Percentiles rank a stretch among this genome's conserved stretches.
Conservation (phyloP, 2,888 invertebrate genomes). For the Rhingia campestris region DNA sequence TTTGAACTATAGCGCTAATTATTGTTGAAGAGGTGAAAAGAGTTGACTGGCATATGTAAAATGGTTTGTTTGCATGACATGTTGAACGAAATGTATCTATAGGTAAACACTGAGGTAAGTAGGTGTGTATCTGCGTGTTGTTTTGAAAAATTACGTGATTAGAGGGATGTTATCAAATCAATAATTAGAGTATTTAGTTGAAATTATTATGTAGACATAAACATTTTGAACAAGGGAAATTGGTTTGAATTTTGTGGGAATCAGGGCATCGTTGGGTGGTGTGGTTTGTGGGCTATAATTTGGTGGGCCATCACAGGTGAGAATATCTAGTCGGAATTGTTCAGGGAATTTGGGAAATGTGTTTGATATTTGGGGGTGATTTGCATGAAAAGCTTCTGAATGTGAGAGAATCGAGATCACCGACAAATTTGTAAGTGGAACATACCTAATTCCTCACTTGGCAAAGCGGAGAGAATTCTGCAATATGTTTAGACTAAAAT, state of each 20-base stretch:
- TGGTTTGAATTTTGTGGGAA: constrained; percentile 50
- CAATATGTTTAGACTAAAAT: too few species aligned
- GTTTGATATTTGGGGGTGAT: neutral
- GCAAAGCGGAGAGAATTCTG: too few species aligned
- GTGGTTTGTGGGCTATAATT: constrained; percentile 1
- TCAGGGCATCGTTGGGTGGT: constrained; percentile 24
- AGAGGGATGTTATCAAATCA: constrained; percentile 40
- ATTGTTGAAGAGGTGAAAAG: constrained; percentile 41
- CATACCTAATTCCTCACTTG: too few species aligned
- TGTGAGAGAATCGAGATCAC: neutral
- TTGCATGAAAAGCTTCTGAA: too few species aligned
- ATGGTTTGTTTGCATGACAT: constrained; percentile 33
- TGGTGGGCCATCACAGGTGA: constrained; percentile 5
- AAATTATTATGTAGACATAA: constrained; percentile 1
- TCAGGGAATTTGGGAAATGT: neutral
- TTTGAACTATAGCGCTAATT: constrained; percentile 68
- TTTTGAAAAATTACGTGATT: constrained; percentile 22
- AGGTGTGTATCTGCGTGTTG: constrained; percentile 19
- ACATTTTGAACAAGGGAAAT: constrained; percentile 16
- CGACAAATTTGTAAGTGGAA: neutral
- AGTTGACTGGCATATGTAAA: constrained; percentile 60
- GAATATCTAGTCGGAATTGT: neutral
- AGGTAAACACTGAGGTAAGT: too few species aligned
- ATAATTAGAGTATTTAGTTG: constrained; percentile 58
- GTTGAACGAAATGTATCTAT: constrained; percentile 1